Percentiles rank a stretch among this genome's conserved stretches.
phyloP scores from a whole-genome alignment of 2,888 invertebrate genomes.

The Drosophila anceps region DNA sequence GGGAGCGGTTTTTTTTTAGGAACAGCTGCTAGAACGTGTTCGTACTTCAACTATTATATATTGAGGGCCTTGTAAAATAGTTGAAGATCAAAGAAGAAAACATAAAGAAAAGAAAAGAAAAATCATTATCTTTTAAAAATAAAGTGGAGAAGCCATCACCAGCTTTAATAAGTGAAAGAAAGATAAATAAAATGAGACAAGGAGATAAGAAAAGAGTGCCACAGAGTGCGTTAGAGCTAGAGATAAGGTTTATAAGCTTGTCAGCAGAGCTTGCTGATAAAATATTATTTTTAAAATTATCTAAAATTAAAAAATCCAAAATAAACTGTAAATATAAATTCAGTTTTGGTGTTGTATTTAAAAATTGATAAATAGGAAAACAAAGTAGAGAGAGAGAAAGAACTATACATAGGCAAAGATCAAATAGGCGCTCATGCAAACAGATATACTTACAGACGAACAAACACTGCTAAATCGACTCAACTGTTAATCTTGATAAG shows the following conservation, averaged over 20 bases:
- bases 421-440: too few relatives aligned
- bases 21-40: slow-evolving; percentile 7
- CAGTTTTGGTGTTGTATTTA: too few relatives aligned
- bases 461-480: background rate
- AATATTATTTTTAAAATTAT: background rate
- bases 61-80: slow-evolving; percentile 37
- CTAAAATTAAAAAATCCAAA: background rate
- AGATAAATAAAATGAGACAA: background rate
- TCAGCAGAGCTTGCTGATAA: background rate
- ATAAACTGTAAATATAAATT: background rate
- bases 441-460: background rate
- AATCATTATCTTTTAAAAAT: background rate
- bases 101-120: background rate
- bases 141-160: background rate
- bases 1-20: background rate
- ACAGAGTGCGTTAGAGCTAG: slow-evolving; percentile 1
- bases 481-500: background rate
- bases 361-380: background rate
- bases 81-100: slow-evolving; percentile 2
- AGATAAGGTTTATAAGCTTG: background rate
- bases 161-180: background rate
- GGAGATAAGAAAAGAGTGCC: slow-evolving; percentile 1
- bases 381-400: background rate
- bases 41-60: slow-evolving; percentile 34
- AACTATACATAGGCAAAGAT: background rate